Evolutionary conservation across 2,888 invertebrate species (phyloP).

Genomic region (Xylota segnis): DNA sequence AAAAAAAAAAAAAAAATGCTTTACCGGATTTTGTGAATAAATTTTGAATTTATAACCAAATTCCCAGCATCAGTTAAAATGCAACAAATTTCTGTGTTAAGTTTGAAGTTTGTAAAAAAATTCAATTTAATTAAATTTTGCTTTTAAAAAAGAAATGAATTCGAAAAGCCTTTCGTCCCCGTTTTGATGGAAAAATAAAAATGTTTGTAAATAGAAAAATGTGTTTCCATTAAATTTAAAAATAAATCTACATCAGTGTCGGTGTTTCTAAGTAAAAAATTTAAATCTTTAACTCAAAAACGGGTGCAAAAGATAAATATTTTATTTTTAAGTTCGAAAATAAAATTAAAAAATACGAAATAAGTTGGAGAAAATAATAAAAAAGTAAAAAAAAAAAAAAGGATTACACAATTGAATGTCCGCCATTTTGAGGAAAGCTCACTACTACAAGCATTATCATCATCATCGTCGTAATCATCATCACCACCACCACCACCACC

Average conservation of each 20-base stretch:
- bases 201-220: slow-evolving; percentile 26
- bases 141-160: slow-evolving; percentile 11
- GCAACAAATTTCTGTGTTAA: slow-evolving; percentile 7
- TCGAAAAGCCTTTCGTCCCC: neutral
- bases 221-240: slow-evolving; percentile 6
- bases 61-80: slow-evolving; percentile 28
- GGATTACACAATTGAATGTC: slow-evolving; percentile 81
- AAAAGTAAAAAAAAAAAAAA: slow-evolving; percentile 57
- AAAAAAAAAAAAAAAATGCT: slow-evolving; percentile 20
- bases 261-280: slow-evolving; percentile 6
- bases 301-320: slow-evolving; percentile 23
- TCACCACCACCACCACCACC: slow-evolving; percentile 38
- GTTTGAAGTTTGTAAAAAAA: slow-evolving; percentile 15
- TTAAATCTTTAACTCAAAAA: neutral
- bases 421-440: slow-evolving; percentile 81
- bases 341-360: slow-evolving; percentile 28
- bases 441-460: slow-evolving; percentile 71
- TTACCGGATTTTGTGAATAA: slow-evolving; percentile 23
- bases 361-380: slow-evolving; percentile 22
- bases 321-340: neutral
- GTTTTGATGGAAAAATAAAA: slow-evolving; percentile 16
- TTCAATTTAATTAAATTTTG: neutral
- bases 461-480: slow-evolving; percentile 33
- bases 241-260: slow-evolving; percentile 12
- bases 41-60: slow-evolving; percentile 16